Conservation (phyloP, 1,140 invertebrate species). For the Rhizoglyphus robini region DNA sequence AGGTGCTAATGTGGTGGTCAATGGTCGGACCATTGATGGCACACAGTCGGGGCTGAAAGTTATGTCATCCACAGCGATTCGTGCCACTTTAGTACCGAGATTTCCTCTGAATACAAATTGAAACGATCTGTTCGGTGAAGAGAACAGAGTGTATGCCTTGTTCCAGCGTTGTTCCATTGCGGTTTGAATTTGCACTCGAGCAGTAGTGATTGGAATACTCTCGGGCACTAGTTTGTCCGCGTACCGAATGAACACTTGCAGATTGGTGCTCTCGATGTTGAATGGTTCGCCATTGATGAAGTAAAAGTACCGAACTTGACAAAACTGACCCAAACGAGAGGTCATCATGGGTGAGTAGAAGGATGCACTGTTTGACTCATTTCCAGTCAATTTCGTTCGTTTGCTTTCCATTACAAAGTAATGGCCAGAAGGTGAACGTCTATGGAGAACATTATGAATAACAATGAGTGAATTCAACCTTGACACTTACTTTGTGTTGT, state of each 20-base stretch:
- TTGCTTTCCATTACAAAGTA: neutral
- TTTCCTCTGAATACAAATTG: constrained; percentile 2
- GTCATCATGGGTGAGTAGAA: neutral
- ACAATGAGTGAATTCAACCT: too few relatives aligned
- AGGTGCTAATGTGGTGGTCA: too few relatives aligned
- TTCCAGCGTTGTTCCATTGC: constrained; percentile 12
- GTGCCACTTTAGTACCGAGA: neutral
- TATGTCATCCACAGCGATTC: neutral
- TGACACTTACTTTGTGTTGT: neutral
- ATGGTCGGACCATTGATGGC: too few relatives aligned
- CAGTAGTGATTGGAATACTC: too few relatives aligned
- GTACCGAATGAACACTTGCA: neutral
- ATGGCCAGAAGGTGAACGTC: neutral
- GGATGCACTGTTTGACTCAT: too few relatives aligned
- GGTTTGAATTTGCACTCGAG: too few relatives aligned
- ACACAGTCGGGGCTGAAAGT: neutral
- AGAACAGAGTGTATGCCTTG: too few relatives aligned
- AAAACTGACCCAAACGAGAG: neutral
- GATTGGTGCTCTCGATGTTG: neutral
- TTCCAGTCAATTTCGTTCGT: too few relatives aligned
- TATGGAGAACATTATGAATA: too few relatives aligned
- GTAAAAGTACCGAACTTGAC: constrained; percentile 5
- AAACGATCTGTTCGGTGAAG: neutral
- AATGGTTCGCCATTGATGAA: neutral
- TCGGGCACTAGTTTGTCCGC: too few relatives aligned